Percentiles rank a stretch among this genome's conserved stretches.
phyloP scores from a whole-genome alignment of 2,888 invertebrate species.

The Ptycholaimellus sp. region DNA sequence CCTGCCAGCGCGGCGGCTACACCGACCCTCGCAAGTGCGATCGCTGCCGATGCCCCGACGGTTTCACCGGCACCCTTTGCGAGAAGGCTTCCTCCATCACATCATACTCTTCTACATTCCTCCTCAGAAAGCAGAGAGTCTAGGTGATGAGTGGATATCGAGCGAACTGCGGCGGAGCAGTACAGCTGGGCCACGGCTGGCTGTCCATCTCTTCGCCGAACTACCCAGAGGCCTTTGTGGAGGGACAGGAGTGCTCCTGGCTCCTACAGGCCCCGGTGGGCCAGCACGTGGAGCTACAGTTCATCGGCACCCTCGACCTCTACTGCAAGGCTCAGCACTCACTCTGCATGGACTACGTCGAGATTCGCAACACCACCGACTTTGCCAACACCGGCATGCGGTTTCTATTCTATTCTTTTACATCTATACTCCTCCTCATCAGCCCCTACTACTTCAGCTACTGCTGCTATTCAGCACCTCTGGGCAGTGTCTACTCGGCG shows the following conservation, averaged over 20 bases:
- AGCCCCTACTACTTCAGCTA: slow-evolving; percentile 12
- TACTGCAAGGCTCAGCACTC: slow-evolving; percentile 26
- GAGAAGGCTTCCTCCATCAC: too few relatives aligned
- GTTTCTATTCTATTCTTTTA: slow-evolving; percentile 5
- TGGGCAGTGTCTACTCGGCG: slow-evolving; percentile 18
- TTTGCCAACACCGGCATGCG: slow-evolving; percentile 27
- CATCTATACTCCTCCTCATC: neutral
- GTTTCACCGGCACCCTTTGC: slow-evolving; percentile 23
- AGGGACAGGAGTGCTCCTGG: slow-evolving; percentile 26
- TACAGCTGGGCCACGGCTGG: slow-evolving; percentile 13
- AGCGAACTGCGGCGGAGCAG: slow-evolving; percentile 20
- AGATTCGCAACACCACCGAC: slow-evolving; percentile 23
- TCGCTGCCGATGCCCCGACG: slow-evolving; percentile 24
- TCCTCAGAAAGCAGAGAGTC: too few relatives aligned
- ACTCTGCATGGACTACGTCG: slow-evolving; percentile 26
- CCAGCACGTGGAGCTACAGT: slow-evolving; percentile 22
- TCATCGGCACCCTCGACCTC: slow-evolving; percentile 24
- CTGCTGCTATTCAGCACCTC: slow-evolving; percentile 24
- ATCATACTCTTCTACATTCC: too few relatives aligned
- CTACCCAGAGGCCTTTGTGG: slow-evolving; percentile 22
- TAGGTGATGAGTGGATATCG: slow-evolving; percentile 25
- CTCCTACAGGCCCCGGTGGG: slow-evolving; percentile 20
- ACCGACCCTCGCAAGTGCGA: slow-evolving; percentile 23
- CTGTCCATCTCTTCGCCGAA: slow-evolving; percentile 17
- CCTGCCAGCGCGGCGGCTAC: slow-evolving; percentile 24